A percentile compares a stretch with the other conserved stretches of the same genome.
phyloP scores from a whole-genome alignment of 2,113 vertebrate genomes.

The Nipponia nippon region DNA sequence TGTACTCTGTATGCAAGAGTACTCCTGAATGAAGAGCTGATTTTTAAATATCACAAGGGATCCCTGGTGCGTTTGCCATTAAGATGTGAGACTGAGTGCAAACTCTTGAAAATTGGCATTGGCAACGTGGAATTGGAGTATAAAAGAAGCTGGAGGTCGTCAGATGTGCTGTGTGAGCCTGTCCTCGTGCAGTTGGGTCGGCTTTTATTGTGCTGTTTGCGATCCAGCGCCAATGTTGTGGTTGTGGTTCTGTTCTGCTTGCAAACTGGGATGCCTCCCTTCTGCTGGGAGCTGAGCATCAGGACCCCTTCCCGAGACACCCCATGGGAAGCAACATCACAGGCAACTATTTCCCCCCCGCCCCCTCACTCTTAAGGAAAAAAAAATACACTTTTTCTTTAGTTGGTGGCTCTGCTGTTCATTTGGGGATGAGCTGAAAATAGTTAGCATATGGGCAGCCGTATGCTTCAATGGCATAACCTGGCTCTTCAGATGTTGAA shows the following conservation, averaged over 20 bases:
- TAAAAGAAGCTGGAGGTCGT: not conserved
- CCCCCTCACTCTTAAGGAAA: too few relatives aligned
- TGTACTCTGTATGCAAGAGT: not conserved
- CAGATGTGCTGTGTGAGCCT: not conserved
- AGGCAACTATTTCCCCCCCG: not conserved
- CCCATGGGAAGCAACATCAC: not conserved
- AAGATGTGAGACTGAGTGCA: not conserved
- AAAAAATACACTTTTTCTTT: not conserved
- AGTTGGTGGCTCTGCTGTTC: not conserved
- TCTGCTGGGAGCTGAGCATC: not conserved
- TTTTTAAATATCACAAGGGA: not conserved
- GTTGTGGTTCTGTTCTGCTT: not conserved
- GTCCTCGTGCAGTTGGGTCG: not conserved
- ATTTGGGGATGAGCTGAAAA: not conserved
- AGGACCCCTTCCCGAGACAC: not conserved
- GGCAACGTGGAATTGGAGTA: fast-evolving
- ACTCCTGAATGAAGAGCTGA: not conserved
- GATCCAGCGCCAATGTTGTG: not conserved
- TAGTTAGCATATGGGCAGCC: not conserved
- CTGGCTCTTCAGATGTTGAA: not conserved
- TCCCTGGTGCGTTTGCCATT: not conserved
- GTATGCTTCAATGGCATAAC: not conserved
- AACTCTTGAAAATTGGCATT: not conserved
- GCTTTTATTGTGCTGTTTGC: not conserved
- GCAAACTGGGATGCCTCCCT: not conserved